Base-by-base conservation (phyloP, 2,113 vertebrate genomes). In the Syngnathoides biaculeatus region DNA sequence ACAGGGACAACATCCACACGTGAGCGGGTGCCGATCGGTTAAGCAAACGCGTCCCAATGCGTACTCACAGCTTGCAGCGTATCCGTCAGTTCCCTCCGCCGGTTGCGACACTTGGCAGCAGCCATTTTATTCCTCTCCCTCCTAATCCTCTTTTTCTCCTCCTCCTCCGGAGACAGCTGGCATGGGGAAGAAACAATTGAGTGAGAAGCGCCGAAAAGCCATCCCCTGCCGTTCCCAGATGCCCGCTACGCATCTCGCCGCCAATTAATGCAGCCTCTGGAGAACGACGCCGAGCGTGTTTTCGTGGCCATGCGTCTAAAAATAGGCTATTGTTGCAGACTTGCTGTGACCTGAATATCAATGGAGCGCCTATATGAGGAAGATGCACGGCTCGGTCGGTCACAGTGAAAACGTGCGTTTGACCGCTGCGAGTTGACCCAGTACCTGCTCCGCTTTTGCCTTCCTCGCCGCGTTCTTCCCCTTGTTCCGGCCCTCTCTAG, bases 71-170 rank as follows among this genome's bases (percentile, higher is more conserved):
- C 89, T 91, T 99, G 97, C 74, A 99, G 92, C 0, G 94, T 95
- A 65, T 98, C 97, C 0, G 96, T 99, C 77, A 99, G 93, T 74
- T 98, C 97, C 84, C 95, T 89, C 83, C 97, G 91, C 77, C 97
- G 92, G 92, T 97, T 99, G 83, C 97, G 93, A 88, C 97, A 99
- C 86, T 98, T 98, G 30, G 97, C 97, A 80, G 97, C 97, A 81
- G 97, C 97, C 96, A 98, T 97, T 89, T 99, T 99, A 94, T 99
- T 99, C 83, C 97, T 94, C 91, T 98, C 97, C 77, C 97, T 93
- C 83, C 97, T 91, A 79, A 99, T 91, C 86, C 92, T 92, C 83
- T 96, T 94, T 73, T 97, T 99, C 82, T 97, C 97, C 71, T 98
- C 97, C 83, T 98, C 97, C 88, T 97, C 95, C 5, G 96, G 94